A percentile compares a stretch with the other conserved stretches of the same genome.
These are phyloP conservation scores for Dione vanillae DNA, from an alignment of 2,888 invertebrate genomes.

Conservation along the genomic window DNA sequence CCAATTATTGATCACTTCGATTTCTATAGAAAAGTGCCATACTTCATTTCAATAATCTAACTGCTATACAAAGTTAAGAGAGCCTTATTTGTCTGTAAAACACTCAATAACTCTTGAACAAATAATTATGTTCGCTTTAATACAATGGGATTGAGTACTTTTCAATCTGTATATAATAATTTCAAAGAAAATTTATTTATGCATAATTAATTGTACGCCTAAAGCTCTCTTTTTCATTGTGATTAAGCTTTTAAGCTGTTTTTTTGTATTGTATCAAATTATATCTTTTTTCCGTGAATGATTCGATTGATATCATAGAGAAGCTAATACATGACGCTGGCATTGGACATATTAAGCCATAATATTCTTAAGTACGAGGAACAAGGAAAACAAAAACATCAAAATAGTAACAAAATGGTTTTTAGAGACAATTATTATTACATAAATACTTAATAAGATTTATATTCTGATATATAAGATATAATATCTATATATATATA, in stretches of 20 bases:
- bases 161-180: neutral
- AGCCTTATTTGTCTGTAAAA: conserved; percentile 10
- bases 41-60: conserved; percentile 7
- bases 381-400: too few species aligned
- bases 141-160: neutral
- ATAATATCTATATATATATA: too few species aligned
- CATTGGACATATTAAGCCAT: too few species aligned
- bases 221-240: neutral
- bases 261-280: neutral
- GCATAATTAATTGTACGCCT: neutral
- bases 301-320: too few species aligned
- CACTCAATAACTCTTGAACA: conserved; percentile 15
- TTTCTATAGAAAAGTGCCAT: neutral
- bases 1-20: neutral
- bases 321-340: too few species aligned
- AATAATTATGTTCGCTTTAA: conserved; percentile 19
- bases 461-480: too few species aligned
- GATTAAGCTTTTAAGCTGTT: neutral
- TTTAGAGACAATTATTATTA: too few species aligned
- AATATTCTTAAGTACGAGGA: too few species aligned
- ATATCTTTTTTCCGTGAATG: neutral
- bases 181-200: conserved; percentile 1
- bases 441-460: too few species aligned
- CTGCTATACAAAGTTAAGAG: conserved; percentile 7
- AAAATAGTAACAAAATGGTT: too few species aligned